Percentiles rank a stretch among this genome's conserved stretches.
These are phyloP conservation scores for Erebia epiphron DNA, from an alignment of 2,888 invertebrate genomes.

Conservation along the genomic window DNA sequence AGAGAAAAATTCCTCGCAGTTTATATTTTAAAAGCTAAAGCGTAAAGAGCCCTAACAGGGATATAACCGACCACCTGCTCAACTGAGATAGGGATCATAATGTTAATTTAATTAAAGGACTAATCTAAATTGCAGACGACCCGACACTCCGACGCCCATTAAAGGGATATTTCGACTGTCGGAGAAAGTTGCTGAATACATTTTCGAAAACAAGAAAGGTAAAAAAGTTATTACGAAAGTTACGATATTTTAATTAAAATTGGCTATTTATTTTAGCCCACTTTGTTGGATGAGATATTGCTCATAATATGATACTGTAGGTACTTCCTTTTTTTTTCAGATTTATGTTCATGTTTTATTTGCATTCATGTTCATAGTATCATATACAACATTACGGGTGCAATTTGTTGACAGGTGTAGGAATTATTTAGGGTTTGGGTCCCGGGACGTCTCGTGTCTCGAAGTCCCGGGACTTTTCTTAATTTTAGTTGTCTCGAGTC, in stretches of 20 bases:
- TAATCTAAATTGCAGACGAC: slow-evolving; percentile 83
- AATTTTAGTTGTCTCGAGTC: too few relatives aligned
- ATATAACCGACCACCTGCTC: slow-evolving; percentile 78
- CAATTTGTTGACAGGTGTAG: too few relatives aligned
- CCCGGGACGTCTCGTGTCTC: too few relatives aligned
- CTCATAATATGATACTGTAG: not conserved
- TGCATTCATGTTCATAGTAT: too few relatives aligned
- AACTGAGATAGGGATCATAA: slow-evolving; percentile 80
- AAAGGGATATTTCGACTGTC: slow-evolving; percentile 79
- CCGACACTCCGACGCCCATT: slow-evolving; percentile 79
- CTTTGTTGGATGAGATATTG: not conserved
- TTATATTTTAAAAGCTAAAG: slow-evolving; percentile 45
- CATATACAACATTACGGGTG: too few relatives aligned
- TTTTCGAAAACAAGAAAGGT: slow-evolving; percentile 63
- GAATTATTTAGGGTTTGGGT: too few relatives aligned
- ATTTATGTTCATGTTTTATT: too few relatives aligned
- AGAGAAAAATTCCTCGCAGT: slow-evolving; percentile 13
- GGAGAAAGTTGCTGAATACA: slow-evolving; percentile 75
- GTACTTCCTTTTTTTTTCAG: too few relatives aligned
- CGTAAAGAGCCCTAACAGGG: slow-evolving; percentile 67
- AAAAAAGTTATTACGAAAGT: slow-evolving; percentile 29
- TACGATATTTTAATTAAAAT: slow-evolving; percentile 18
- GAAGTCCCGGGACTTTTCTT: too few relatives aligned
- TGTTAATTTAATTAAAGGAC: slow-evolving; percentile 83
- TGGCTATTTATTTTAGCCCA: slow-evolving; percentile 15